Conservation (phyloP, 2,888 invertebrate species). For the Neuroscelio doddi region DNA sequence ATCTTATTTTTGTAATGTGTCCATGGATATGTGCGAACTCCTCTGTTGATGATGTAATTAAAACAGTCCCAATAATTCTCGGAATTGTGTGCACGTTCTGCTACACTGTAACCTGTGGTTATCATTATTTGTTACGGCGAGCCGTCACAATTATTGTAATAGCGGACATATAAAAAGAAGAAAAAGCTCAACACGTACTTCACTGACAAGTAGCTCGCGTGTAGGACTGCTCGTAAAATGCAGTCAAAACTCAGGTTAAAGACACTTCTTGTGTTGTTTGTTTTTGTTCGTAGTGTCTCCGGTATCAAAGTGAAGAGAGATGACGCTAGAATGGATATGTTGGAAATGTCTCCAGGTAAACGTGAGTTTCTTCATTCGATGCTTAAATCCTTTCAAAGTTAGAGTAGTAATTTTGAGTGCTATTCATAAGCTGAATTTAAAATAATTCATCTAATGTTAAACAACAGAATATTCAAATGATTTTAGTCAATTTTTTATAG, state of each 20-base stretch:
- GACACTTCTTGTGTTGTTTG: conserved; percentile 34
- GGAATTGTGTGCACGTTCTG: conserved; percentile 30
- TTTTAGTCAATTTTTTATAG: too few relatives aligned
- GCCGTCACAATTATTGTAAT: conserved; percentile 46
- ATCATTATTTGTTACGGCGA: conserved; percentile 56
- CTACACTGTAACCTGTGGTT: conserved; percentile 46
- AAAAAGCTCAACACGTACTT: conserved; percentile 25
- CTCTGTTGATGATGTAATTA: conserved; percentile 25
- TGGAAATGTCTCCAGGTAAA: conserved; percentile 50
- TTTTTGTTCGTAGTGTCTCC: conserved; percentile 33
- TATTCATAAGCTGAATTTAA: too few relatives aligned
- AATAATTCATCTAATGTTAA: too few relatives aligned
- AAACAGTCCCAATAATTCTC: conserved; percentile 22
- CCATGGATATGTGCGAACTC: background rate
- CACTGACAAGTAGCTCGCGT: conserved; percentile 27
- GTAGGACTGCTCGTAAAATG: conserved; percentile 25
- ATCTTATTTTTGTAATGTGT: too few relatives aligned
- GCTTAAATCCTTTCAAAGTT: too few relatives aligned
- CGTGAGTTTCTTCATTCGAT: too few relatives aligned
- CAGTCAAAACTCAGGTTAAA: conserved; percentile 25
- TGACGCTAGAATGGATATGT: conserved; percentile 35
- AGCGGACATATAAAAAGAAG: conserved; percentile 45
- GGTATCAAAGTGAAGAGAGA: conserved; percentile 34
- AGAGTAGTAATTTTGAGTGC: too few relatives aligned
- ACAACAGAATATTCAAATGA: too few relatives aligned